phyloP scores from a whole-genome alignment of 2,797 vertebrate species.

The Neosalanx taihuensis region DNA sequence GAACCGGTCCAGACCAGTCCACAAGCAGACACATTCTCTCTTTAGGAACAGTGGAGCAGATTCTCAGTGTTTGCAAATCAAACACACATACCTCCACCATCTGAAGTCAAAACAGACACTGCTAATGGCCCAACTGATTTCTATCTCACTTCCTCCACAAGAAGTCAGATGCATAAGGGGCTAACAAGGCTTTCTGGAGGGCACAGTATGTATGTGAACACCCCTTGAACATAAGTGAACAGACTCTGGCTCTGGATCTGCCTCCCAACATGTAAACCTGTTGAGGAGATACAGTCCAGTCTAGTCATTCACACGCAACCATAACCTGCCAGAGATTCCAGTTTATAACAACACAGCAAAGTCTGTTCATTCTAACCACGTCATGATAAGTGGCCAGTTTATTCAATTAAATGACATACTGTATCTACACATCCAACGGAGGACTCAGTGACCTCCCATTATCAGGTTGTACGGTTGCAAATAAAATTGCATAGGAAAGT shows the following conservation, averaged over 20 bases:
- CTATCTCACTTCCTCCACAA: conserved; percentile 48
- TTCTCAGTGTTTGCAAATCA: conserved; percentile 61
- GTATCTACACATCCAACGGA: not conserved
- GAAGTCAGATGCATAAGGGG: conserved; percentile 8
- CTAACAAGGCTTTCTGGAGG: not conserved
- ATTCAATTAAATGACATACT: too few species aligned
- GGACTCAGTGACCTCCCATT: not conserved
- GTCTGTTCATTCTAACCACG: too few species aligned
- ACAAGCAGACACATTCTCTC: conserved; percentile 13
- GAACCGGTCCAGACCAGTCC: conserved; percentile 23
- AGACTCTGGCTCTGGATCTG: too few species aligned
- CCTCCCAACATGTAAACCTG: too few species aligned
- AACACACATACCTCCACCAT: conserved; percentile 42
- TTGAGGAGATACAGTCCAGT: too few species aligned
- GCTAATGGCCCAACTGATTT: conserved; percentile 35
- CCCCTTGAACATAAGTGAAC: too few species aligned
- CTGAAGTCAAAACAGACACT: conserved; percentile 55
- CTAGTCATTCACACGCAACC: too few species aligned
- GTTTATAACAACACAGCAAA: not conserved
- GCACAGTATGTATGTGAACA: conserved; percentile 25
- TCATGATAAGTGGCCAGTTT: too few species aligned
- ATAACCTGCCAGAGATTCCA: too few species aligned
- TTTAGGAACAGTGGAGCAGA: conserved; percentile 21
- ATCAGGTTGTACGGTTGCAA: not conserved
- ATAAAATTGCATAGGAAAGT: not conserved